Conservation (phyloP, 2,888 invertebrate genomes). For the Oligia strigilis region DNA sequence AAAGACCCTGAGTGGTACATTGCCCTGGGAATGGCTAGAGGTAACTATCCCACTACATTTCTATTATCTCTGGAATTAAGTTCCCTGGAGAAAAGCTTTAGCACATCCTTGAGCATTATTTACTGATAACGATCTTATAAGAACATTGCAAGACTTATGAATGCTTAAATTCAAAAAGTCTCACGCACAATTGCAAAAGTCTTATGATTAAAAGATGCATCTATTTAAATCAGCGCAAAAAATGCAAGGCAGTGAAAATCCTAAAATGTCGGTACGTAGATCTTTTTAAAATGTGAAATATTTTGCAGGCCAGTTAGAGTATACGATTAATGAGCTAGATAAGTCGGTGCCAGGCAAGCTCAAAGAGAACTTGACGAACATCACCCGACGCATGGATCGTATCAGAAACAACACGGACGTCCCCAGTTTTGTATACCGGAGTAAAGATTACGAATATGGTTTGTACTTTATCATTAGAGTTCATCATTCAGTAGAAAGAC, state of each 20-base stretch:
- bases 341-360: slow-evolving; percentile 84
- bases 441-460: slow-evolving; percentile 88
- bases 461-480: slow-evolving; percentile 47
- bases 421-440: slow-evolving; percentile 79
- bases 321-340: slow-evolving; percentile 86
- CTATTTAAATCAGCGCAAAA: slow-evolving; percentile 29
- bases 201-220: slow-evolving; percentile 21
- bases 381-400: slow-evolving; percentile 85
- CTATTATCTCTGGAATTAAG: neutral
- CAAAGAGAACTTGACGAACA: slow-evolving; percentile 84
- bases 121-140: slow-evolving; percentile 12
- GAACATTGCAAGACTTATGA: slow-evolving; percentile 13
- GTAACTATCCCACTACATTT: slow-evolving; percentile 51
- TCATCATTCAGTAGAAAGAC: neutral
- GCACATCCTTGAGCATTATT: neutral
- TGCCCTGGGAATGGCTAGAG: slow-evolving; percentile 84
- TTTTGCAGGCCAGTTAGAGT: slow-evolving; percentile 84
- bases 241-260: slow-evolving; percentile 9
- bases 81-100: slow-evolving; percentile 5
- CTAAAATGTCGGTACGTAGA: neutral
- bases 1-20: slow-evolving; percentile 88
- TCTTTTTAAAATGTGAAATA: slow-evolving; percentile 17
- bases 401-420: slow-evolving; percentile 80
- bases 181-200: slow-evolving; percentile 28
- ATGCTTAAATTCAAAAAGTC: slow-evolving; percentile 19